Base-by-base conservation (phyloP, 2,888 invertebrate genomes). In the Malacosoma neustria region DNA sequence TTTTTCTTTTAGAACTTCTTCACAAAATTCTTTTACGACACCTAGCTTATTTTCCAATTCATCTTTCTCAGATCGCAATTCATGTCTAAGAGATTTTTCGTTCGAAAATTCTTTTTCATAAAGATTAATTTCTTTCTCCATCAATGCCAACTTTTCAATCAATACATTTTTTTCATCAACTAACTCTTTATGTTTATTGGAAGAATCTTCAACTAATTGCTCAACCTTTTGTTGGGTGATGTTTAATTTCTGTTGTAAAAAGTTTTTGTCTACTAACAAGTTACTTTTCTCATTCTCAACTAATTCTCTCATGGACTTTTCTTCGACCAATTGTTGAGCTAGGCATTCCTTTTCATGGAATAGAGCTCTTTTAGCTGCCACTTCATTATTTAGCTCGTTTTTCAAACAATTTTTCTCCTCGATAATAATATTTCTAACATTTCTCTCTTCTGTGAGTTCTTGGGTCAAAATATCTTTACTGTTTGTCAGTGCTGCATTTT, bases 311-410 rank as follows among this genome's bases (percentile, higher is more conserved):
- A 49, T 43, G 4, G 56, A 49, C 45, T 51, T 60, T 38, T 70
- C 68, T 50, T 69, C 66, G 0, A 58, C 39, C 14, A 67, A 41
- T 29, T 68, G 57, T 39, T 64, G 61, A 1, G 56, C 56, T 4
- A 72, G 52, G 43, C 54, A 59, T 41, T 66, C 60, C 38, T 59
- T 67, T 37, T 60, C 52, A 39, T 61, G 48, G 22, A 45, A 33
- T 22, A 49, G 41, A 40, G 29, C 41, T 30, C 42, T 42, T 9
- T 43, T 42, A 9, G 45, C 36, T 33, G 44, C 34, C 12, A 45
- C 43, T 40, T 55, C 51, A 34, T 58, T 46, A n/a, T 12, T 14
- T 14, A 48, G 22, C 33, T 41, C 31, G 13, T 37, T 11, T 29
- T 33, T 13, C 29, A 47, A 11, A 13, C 32, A 31, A 31, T 37